Conservation (phyloP, 2,888 invertebrate genomes). For the Hydropsyche betteni region DNA sequence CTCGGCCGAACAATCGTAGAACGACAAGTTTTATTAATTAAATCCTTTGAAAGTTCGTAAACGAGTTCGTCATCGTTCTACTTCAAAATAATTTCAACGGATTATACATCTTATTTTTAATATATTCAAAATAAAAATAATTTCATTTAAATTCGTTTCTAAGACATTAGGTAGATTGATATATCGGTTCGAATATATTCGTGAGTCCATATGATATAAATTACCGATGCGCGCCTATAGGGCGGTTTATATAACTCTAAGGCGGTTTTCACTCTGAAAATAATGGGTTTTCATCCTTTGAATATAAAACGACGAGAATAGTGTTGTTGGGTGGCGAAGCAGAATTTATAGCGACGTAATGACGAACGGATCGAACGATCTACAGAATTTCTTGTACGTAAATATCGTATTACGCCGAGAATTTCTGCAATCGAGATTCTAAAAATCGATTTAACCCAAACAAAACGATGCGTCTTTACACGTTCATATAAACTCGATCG, state of each 20-base stretch:
- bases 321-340: slow-evolving; percentile 46
- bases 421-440: background rate
- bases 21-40: no score
- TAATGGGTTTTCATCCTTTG: slow-evolving; percentile 47
- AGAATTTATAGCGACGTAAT: slow-evolving; percentile 47
- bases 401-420: background rate
- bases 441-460: slow-evolving; percentile 18
- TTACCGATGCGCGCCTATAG: slow-evolving; percentile 11
- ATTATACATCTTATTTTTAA: no score
- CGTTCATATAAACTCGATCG: no score
- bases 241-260: background rate
- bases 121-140: no score
- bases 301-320: slow-evolving; percentile 47
- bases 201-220: slow-evolving; percentile 39
- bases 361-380: slow-evolving; percentile 38
- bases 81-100: no score
- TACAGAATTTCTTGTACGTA: slow-evolving; percentile 11
- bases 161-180: slow-evolving; percentile 10
- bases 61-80: no score
- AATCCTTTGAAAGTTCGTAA: no score
- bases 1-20: no score
- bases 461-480: background rate
- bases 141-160: no score
- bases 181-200: slow-evolving; percentile 32
- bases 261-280: slow-evolving; percentile 40